Percentiles rank a stretch among this genome's conserved stretches.
phyloP scores from a whole-genome alignment of 2,888 invertebrate species.

The Drosophila planitibia region DNA sequence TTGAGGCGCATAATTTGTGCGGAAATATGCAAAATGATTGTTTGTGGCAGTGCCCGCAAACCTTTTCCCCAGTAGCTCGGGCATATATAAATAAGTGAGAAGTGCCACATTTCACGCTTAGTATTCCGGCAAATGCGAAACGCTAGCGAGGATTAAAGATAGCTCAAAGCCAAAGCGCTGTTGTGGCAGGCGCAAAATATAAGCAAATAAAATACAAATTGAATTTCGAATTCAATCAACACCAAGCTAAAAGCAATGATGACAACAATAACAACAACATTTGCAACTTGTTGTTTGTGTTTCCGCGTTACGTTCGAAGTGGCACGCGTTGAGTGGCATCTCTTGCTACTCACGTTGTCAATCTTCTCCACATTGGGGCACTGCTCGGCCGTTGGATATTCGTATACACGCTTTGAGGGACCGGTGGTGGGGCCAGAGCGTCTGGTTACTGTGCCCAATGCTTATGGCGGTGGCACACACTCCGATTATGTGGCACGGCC shows the following conservation, averaged over 20 bases:
- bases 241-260: conserved; percentile 49
- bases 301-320: conserved; percentile 66
- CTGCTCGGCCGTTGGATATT: conserved; percentile 87
- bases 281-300: conserved; percentile 62
- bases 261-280: conserved; percentile 43
- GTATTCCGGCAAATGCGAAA: conserved; percentile 56
- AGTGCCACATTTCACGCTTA: conserved; percentile 81
- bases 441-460: conserved; percentile 81
- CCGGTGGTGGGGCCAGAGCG: conserved; percentile 89
- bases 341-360: conserved; percentile 45
- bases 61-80: conserved; percentile 46
- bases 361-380: conserved; percentile 46
- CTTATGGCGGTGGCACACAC: conserved; percentile 84
- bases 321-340: conserved; percentile 54
- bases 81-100: conserved; percentile 77
- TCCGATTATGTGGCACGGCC: conserved; percentile 91
- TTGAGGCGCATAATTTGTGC: conserved; percentile 79
- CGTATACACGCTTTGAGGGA: conserved; percentile 90
- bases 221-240: conserved; percentile 38
- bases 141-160: conserved; percentile 42
- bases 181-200: not conserved
- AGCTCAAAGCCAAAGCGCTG: conserved; percentile 15
- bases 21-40: conserved; percentile 71
- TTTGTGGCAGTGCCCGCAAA: conserved; percentile 16
- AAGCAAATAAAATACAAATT: conserved; percentile 22